These are phyloP conservation scores for Rattus rattus DNA, from an alignment of 2,113 vertebrate genomes.

Conservation along the genomic window DNA sequence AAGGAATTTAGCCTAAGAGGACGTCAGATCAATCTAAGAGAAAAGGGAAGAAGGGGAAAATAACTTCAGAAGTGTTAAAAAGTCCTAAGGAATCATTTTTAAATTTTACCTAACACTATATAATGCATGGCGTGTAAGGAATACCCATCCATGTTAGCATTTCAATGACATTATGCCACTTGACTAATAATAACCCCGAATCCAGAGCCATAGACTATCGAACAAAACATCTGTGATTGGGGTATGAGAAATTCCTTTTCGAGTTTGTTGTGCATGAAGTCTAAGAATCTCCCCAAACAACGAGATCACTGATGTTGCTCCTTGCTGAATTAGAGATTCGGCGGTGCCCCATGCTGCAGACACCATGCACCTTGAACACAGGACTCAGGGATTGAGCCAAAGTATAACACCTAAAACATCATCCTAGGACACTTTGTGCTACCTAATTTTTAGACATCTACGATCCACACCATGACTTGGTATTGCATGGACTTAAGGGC, in stretches of 20 bases:
- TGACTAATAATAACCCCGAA: not conserved
- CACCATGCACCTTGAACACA: not conserved
- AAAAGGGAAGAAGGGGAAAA: not conserved
- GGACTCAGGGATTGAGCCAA: not conserved
- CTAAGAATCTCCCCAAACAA: not conserved
- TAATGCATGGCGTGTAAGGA: not conserved
- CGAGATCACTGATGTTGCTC: not conserved
- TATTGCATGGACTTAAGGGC: not conserved
- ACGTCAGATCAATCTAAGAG: not conserved
- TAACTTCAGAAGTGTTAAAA: not conserved
- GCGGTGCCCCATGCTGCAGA: not conserved
- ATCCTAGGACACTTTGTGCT: not conserved
- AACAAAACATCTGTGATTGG: not conserved
- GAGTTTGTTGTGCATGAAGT: not conserved
- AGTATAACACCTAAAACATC: not conserved
- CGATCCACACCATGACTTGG: not conserved
- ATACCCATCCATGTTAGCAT: not conserved
- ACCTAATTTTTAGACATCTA: not conserved
- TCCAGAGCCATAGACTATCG: not conserved
- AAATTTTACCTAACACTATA: not conserved
- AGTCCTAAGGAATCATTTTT: not conserved
- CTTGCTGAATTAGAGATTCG: not conserved
- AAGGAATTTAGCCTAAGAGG: not conserved
- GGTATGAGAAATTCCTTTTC: not conserved
- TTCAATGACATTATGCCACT: not conserved